Evolutionary conservation across 2,888 invertebrate genomes (phyloP), one percentile per base, ranked within the genome.

Genomic region (Eilema depressum): DNA sequence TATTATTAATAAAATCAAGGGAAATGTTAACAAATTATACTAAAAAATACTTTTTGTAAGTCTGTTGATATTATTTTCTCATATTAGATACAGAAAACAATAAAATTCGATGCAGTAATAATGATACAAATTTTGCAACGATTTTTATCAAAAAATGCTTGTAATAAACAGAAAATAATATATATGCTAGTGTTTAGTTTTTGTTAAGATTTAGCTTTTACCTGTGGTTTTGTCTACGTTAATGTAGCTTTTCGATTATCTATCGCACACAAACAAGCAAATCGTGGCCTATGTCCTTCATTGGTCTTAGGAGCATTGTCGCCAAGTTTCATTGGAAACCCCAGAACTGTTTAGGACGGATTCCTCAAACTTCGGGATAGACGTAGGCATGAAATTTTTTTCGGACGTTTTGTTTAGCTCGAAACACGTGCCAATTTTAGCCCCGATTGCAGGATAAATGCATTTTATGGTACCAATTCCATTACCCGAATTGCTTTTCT

Each of bases 71-170:
- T 53, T n/a, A 10, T 53, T 53, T n/a, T 53, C 20, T 53, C 10
- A 53, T 10, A 10, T 53, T 53, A 20, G 53, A n/a, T n/a, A 17
- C 17, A 47, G 47, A 47, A 20, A 20, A 20, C 47, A 8, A n/a
- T 53, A n/a, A 53, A n/a, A 10, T 53, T 53, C 2, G n/a, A n/a
- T 53, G 53, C n/a, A 53, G 47, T 47, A 80, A 75, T 80, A 70
- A 72, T 25, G 66, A 5, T 30, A 5, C 37, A 11, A 25, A 37
- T 63, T 63, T 63, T 20, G 37, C 37, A 33, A n/a, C 33, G 2
- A 53, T 53, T 10, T 53, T 53, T 53, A 17, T n/a, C n/a, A 53
- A n/a, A n/a, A 53, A n/a, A 10, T 53, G 20, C 47, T 53, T 8
- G 20, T 10, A n/a, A 7, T n/a, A n/a, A n/a, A 10, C n/a, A 8